Evolutionary conservation across 1,140 invertebrate species (phyloP).

Genomic region (Planococcus citri): DNA sequence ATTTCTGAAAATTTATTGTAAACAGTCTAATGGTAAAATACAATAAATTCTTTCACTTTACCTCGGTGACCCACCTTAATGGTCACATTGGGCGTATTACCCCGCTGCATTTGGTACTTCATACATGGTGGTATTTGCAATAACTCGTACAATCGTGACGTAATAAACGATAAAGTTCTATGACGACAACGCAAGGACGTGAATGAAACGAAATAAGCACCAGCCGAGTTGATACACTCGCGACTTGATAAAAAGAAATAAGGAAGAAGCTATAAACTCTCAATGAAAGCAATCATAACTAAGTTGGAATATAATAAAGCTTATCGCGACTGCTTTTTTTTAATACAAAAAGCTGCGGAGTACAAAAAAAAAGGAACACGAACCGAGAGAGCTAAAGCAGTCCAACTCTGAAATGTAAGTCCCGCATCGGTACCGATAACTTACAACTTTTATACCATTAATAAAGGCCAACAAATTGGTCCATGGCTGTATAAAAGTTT

Average conservation of each 20-base stretch:
- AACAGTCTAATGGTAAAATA: too few relatives aligned
- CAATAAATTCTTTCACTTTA: too few relatives aligned
- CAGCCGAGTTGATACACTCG: not conserved
- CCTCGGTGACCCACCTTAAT: too few relatives aligned
- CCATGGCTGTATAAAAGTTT: not conserved
- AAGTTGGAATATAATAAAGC: not conserved
- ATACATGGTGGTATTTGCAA: not conserved
- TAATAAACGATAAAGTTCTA: not conserved
- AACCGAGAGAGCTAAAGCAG: too few relatives aligned
- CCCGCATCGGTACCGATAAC: not conserved
- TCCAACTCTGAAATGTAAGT: not conserved
- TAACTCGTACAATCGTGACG: not conserved
- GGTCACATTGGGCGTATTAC: too few relatives aligned
- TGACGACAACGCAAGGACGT: too few relatives aligned
- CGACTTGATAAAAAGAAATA: not conserved
- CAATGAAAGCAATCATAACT: conserved; percentile 7
- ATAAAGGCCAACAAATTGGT: conserved; percentile 3
- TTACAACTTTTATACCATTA: conserved; percentile 4
- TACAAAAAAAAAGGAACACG: too few relatives aligned
- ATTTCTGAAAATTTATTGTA: too few relatives aligned
- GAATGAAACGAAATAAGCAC: not conserved
- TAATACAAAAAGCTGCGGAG: not conserved
- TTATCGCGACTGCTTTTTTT: not conserved
- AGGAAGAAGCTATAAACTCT: not conserved
- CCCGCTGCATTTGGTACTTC: not conserved